phyloP scores from a whole-genome alignment of 1,140 invertebrate genomes.

The Drosophila sturtevanti region DNA sequence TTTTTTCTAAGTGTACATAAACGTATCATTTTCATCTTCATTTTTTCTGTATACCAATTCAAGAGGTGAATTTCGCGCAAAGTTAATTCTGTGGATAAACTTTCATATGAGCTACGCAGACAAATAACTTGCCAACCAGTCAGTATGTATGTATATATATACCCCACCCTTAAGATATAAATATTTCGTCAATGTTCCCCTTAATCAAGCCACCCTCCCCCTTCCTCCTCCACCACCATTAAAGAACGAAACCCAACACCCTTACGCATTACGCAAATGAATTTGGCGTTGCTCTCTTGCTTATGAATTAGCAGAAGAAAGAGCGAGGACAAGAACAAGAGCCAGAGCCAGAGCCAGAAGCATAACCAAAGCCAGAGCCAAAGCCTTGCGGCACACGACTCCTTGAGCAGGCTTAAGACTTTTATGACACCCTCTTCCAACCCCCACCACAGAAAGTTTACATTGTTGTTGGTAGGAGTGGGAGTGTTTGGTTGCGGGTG shows the following conservation, averaged over 20 bases:
- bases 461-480: constrained; percentile 42
- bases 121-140: constrained; percentile 9
- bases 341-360: constrained; percentile 26
- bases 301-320: constrained; percentile 64
- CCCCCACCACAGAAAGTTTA: constrained; percentile 56
- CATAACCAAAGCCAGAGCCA: constrained; percentile 8
- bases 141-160: too few species aligned
- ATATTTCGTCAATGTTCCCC: neutral
- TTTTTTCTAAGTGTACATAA: constrained; percentile 20
- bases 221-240: neutral
- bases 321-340: neutral
- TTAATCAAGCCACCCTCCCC: neutral
- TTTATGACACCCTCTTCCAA: constrained; percentile 22
- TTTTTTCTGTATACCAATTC: constrained; percentile 14
- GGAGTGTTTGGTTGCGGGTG: neutral
- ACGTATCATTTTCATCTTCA: constrained; percentile 17
- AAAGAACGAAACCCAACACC: constrained; percentile 18
- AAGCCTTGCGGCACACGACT: constrained; percentile 42
- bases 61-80: constrained; percentile 41
- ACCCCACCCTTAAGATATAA: neutral
- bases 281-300: constrained; percentile 36
- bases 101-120: constrained; percentile 55
- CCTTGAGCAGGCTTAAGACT: constrained; percentile 64
- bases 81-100: constrained; percentile 61
- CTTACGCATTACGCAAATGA: constrained; percentile 73